Conservation (phyloP, 2,888 invertebrate species). For the Alviniconcha strummeri region DNA sequence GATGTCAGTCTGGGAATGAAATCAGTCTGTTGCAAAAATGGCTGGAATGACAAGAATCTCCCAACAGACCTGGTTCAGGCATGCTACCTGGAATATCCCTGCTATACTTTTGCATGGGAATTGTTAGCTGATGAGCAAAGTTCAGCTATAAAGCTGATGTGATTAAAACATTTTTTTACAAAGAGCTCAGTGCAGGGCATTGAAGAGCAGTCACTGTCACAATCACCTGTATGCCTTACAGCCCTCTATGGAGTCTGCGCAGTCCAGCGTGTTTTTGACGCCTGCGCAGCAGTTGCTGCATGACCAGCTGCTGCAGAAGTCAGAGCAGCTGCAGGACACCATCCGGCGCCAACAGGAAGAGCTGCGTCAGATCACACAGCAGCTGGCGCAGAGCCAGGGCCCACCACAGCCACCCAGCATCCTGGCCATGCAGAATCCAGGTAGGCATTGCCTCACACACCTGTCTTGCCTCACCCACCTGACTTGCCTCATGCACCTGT, state of each 20-base stretch:
- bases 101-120: too few species aligned
- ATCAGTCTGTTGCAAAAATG: too few species aligned
- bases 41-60: too few species aligned
- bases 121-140: too few species aligned
- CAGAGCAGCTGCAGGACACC: slow-evolving; percentile 58
- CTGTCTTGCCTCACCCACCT: too few species aligned
- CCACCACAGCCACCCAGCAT: not conserved
- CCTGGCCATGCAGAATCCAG: slow-evolving; percentile 26
- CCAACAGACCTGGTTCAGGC: too few species aligned
- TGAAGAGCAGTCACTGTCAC: not conserved
- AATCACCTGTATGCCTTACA: not conserved
- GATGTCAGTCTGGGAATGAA: too few species aligned
- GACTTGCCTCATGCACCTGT: too few species aligned
- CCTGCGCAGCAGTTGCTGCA: slow-evolving; percentile 61
- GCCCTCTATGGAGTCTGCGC: not conserved
- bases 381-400: slow-evolving; percentile 48
- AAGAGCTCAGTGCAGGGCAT: too few species aligned
- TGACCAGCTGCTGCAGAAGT: slow-evolving; percentile 61
- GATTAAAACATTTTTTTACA: too few species aligned
- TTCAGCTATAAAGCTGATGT: too few species aligned
- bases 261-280: slow-evolving; percentile 52
- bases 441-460: not conserved
- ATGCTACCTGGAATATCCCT: too few species aligned
- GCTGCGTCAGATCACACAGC: slow-evolving; percentile 58
- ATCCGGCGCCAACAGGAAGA: slow-evolving; percentile 64